Evolutionary conservation across 1,140 invertebrate species (phyloP), one percentile per base, ranked within the genome.

Genomic region (Aphaenogaster ashmeadi): DNA sequence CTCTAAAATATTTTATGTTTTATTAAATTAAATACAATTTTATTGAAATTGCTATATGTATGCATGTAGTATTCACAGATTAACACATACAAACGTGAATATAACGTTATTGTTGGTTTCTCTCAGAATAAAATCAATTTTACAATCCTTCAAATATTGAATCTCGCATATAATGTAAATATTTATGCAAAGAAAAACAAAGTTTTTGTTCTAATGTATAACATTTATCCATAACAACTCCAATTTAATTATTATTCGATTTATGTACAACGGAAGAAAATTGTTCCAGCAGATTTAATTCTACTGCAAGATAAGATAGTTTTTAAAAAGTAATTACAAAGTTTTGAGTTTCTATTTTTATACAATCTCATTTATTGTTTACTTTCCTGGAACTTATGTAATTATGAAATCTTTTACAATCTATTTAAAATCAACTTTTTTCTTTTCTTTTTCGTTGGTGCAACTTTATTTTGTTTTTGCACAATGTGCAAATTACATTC

Each of bases 41-140:
- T n/a, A 36, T 74, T 74, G 56, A 54, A 75, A 41, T 75, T 21
- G 2, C 13, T 36, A 4, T 33, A 27, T 58, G 27, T 4, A 18
- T 1, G 36, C 3, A 4, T 3, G 1, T 41, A 58, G 3, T 21
- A 72, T 0, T 56, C 27, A 27, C 27, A 38, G 0, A n/a, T 2
- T n/a, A n/a, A 56, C 6, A 27, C 27, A 27, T 27, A 27, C 0
- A 54, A 50, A 36, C 33, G 5, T n/a, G 9, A 0, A 36, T 74
- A 13, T 38, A 71, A 71, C 13, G 7, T 54, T 18, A 18, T 36
- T 18, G 27, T 3, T n/a, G 38, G 18, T 8, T 0, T 27, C 2
- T 75, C 36, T 75, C 13, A 11, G n/a, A 56, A 27, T 56, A 75
- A 75, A 75, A 75, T 21, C 1, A n/a, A 56, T 75, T 21, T 1